Evolutionary conservation across 2,888 invertebrate species (phyloP), one percentile per base, ranked within the genome.

Genomic region (Drosophila atripex): DNA sequence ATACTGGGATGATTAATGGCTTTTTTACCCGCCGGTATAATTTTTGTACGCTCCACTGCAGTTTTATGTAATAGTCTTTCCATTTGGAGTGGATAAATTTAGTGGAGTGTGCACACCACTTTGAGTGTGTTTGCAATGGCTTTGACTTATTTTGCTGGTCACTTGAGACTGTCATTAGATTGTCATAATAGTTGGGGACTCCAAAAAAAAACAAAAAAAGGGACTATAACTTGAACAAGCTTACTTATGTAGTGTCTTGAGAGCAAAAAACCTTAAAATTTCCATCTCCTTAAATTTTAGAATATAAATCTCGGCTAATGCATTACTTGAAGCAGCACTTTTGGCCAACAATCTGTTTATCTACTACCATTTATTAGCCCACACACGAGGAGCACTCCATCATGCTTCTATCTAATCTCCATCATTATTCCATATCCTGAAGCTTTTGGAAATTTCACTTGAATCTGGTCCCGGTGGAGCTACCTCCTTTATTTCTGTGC

Each of bases 1-100:
- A 57, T 47, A 56, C 41, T 60, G 32, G 32, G 50, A 73, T 80
- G 75, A 84, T 75, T 54, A 69, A 73, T 70, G 71, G 56, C 59
- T 74, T 71, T 47, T 49, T 39, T 3, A 23, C 53, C 50, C 50
- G 30, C 39, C 43, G 47, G 25, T 38, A 52, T 46, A 69, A 70
- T 70, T 71, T 69, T 53, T 38, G 35, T 54, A 41, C 51, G 51
- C 46, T 56, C 70, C 28, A 46, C 45, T 53, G 49, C 30, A 60
- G 38, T 46, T 54, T 70, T 70, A 71, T 54, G 53, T 70, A 70
- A 70, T 71, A 53, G 47, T 49, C 57, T 55, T 38, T 50, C 32
- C 11, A 5, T 6, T 43, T 21, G 35, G 30, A 59, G 52, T 57
- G 30, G 18, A 18, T 18, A 21, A 30, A 49, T 50, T 43, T 43